Evolutionary conservation across 1,140 invertebrate genomes (phyloP), one percentile per base, ranked within the genome.

Genomic region (Dendroctonus ponderosae): DNA sequence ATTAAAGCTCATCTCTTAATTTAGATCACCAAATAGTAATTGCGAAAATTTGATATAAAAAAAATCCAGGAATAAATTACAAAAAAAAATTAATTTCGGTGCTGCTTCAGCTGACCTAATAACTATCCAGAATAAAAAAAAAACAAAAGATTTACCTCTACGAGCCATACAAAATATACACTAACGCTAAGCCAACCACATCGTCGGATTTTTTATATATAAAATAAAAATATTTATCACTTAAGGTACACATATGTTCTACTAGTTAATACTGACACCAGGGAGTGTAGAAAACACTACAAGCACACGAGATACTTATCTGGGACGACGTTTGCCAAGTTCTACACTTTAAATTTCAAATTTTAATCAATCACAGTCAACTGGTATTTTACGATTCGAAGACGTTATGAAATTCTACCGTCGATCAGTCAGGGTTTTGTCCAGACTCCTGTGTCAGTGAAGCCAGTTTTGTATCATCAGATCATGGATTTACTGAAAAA

Each of bases 181-280:
- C 60, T 72, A 62, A 66, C 68, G 54, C 44, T 59, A 67, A 68
- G 43, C 66, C 68, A 5, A 41, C 49, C 49, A 64, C 51, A 26
- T 59, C 54, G 51, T 66, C 64, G 56, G 51, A 50, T 71, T 66
- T 71, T 62, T 61, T 69, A 65, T 72, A 72, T 71, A 72, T 70
- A 72, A 72, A 70, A 72, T 70, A 72, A 71, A 67, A 69, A 61
- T 67, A 67, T 72, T 70, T 72, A 72, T 72, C 71, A 72, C 71
- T 72, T 72, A 71, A 67, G 69, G 71, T 72, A 72, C 71, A 69
- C 56, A 62, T 67, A 68, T 43, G 56, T 66, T 58, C 68, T 69
- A 69, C 49, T 61, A 51, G 43, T 67, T 77, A 72, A 68, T 75
- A 76, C 72, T 73, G 72, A 73, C 72, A 69, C 68, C 68, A 73